These are phyloP conservation scores for Dynastes grantii DNA, from an alignment of 2,888 invertebrate species.

Conservation along the genomic window DNA sequence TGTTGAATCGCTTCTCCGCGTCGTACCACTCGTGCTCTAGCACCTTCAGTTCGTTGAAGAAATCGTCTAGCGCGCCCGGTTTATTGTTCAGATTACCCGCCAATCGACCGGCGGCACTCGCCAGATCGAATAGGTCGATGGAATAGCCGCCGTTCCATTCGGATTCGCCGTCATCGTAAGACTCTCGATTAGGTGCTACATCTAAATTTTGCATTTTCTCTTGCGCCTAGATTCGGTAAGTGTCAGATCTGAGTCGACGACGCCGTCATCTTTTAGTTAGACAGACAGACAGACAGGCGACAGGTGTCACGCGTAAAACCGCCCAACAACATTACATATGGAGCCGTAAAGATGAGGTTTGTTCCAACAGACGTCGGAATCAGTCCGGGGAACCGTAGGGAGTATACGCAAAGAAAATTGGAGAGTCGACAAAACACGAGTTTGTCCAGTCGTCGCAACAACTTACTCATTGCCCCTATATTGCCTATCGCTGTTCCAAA, in stretches of 20 bases:
- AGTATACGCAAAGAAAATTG: too few species aligned
- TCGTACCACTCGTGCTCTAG: constrained; percentile 59
- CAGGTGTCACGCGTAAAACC: too few species aligned
- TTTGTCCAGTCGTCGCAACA: too few species aligned
- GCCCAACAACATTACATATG: too few species aligned
- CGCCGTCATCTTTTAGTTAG: constrained; percentile 16
- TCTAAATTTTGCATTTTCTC: constrained; percentile 51
- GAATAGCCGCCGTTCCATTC: constrained; percentile 45
- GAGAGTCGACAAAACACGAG: too few species aligned
- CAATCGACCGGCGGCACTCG: constrained; percentile 45
- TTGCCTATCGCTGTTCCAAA: too few species aligned
- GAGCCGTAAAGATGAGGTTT: too few species aligned
- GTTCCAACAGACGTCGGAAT: too few species aligned
- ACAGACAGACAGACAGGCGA: too few species aligned
- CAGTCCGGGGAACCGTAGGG: too few species aligned
- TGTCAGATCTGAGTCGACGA: constrained; percentile 18
- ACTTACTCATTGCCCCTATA: too few species aligned
- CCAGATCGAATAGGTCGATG: constrained; percentile 48
- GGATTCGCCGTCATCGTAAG: constrained; percentile 52
- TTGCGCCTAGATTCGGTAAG: constrained; percentile 9
- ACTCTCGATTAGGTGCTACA: constrained; percentile 37
- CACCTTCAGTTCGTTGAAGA: constrained; percentile 56
- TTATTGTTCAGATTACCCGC: constrained; percentile 41
- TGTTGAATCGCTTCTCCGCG: constrained; percentile 58
- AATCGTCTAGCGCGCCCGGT: constrained; percentile 51